Evolutionary conservation across 2,888 invertebrate genomes (phyloP), one percentile per base, ranked within the genome.

Genomic region (Mesorhabditis belari): DNA sequence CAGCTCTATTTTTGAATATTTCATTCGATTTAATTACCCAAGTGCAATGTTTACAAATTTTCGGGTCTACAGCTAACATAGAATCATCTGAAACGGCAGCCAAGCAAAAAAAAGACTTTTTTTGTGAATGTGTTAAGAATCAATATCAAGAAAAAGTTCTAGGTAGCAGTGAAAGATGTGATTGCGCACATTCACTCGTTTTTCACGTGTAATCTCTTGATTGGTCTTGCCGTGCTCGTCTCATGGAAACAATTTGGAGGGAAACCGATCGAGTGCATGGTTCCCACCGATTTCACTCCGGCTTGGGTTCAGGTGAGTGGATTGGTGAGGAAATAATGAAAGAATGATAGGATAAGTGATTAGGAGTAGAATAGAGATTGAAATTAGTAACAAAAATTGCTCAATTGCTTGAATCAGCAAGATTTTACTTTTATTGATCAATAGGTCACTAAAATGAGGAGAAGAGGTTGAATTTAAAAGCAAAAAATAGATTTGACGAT

Each of bases 161-260:
- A 69, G 55, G 56, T 71, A 4, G 71, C 73, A 9, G 78, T 77
- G 1, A 71, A 73, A 60, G 78, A 78, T 66, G 60, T 77, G 6
- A 70, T 79, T 9, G 78, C 78, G 28, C 69, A 67, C 21, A 56
- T 78, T 17, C 78, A 78, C 50, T 71, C 73, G 3, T 78, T 77
- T 55, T 61, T 79, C 62, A 80, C 79, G 5, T 73, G 72, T 23
- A 79, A 79, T 59, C 56, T 78, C n/a, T 62, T 79, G 24, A 66
- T 79, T 49, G 79, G 76, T 2, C 62, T 77, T 3, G 78, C 79
- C 3, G 68, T 80, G 28, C 62, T 79, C 1, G 66, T 79, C 5
- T 76, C 76, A 5, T 80, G 74, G 68, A 79, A 77, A 28, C 79
- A 80, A 53, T 79, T 79, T 50, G 76, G 76, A 9, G 79, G 79